Conservation (phyloP, 1,140 invertebrate genomes). For the Drosophila bocqueti region DNA sequence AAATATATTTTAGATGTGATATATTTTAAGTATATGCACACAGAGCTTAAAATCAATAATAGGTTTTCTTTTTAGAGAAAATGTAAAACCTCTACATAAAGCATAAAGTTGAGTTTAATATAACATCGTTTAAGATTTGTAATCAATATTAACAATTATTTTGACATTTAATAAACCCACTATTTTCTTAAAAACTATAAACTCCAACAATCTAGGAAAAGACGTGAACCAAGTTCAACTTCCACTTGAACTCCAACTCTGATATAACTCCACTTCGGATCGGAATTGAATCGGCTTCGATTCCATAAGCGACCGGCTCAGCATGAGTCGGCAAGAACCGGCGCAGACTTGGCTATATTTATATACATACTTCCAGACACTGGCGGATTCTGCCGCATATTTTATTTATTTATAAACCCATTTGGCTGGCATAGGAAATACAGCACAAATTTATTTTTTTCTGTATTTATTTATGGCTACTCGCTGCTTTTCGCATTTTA, state of each 20-base stretch:
- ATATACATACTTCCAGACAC: constrained; percentile 11
- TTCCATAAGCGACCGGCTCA: constrained; percentile 24
- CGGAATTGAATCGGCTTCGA: background rate
- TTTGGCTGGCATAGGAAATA: constrained; percentile 47
- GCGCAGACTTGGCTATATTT: constrained; percentile 45
- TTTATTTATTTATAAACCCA: constrained; percentile 59
- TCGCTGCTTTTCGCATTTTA: constrained; percentile 30
- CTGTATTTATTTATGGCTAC: constrained; percentile 15
- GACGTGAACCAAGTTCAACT: background rate
- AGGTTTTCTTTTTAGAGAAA: background rate
- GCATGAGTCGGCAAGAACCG: constrained; percentile 59
- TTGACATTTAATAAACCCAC: background rate
- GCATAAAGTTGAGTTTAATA: too few species aligned
- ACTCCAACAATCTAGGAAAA: background rate
- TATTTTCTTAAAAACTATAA: background rate
- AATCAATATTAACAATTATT: background rate
- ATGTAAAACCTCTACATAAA: background rate
- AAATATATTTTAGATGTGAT: background rate
- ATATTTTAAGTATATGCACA: background rate
- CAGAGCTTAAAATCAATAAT: background rate
- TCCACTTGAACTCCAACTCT: background rate
- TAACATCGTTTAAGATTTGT: too few species aligned
- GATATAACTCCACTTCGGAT: background rate
- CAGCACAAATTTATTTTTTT: constrained; percentile 20
- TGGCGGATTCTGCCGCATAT: constrained; percentile 44